phyloP scores from a whole-genome alignment of 2,113 vertebrate species.

The Pseudonaja textilis region DNA sequence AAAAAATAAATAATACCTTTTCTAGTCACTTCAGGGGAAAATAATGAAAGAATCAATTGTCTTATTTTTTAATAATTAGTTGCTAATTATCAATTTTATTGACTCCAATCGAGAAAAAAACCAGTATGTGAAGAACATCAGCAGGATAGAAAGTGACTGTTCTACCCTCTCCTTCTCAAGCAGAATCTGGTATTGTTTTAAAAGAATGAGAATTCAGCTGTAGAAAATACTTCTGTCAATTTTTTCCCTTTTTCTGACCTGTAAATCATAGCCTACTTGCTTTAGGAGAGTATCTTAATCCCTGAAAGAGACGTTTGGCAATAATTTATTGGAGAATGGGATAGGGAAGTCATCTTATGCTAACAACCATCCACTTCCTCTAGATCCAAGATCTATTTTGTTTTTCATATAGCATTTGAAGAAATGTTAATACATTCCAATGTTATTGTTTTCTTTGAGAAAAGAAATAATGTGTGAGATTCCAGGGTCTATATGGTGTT shows the following conservation, averaged over 20 bases:
- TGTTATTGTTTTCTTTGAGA: not conserved
- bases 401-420: not conserved
- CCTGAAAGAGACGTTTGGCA: not conserved
- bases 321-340: not conserved
- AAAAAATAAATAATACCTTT: not conserved
- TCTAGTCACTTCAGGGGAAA: not conserved
- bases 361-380: not conserved
- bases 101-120: not conserved
- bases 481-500: too few species aligned
- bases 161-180: not conserved
- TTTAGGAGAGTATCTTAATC: not conserved
- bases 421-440: not conserved
- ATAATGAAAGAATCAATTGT: not conserved
- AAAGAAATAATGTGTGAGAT: not conserved
- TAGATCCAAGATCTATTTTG: not conserved
- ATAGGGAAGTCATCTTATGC: not conserved
- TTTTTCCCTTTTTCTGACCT: not conserved
- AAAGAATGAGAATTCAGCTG: not conserved
- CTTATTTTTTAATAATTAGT: not conserved
- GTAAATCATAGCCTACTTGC: not conserved
- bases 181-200: not conserved
- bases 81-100: not conserved
- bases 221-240: not conserved
- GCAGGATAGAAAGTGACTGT: not conserved
- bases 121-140: not conserved